These are phyloP conservation scores for Ridgeia piscesae DNA, from an alignment of 1,140 invertebrate species.

Conservation along the genomic window DNA sequence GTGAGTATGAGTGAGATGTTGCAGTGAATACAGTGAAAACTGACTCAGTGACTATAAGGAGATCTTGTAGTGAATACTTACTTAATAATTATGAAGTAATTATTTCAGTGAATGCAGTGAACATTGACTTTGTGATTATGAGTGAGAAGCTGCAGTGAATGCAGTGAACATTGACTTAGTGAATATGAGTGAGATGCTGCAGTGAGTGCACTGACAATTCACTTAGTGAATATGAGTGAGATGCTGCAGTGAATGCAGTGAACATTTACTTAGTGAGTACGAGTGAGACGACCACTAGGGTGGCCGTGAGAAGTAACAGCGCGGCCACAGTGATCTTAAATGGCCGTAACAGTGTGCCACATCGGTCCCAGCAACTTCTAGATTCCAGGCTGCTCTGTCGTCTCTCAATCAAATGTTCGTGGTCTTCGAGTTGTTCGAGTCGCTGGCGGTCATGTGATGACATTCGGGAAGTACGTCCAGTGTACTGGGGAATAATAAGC, in stretches of 20 bases:
- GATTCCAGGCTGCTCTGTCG: constrained; percentile 46
- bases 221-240: too few relatives aligned
- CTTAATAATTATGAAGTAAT: too few relatives aligned
- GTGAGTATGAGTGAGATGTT: too few relatives aligned
- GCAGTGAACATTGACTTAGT: too few relatives aligned
- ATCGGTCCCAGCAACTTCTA: constrained; percentile 46
- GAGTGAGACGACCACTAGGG: constrained; percentile 58
- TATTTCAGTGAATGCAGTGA: too few relatives aligned
- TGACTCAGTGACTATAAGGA: too few relatives aligned
- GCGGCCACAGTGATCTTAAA: constrained; percentile 57
- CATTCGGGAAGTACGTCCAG: constrained; percentile 17
- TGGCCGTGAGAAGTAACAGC: constrained; percentile 46
- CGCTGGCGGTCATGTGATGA: constrained; percentile 38
- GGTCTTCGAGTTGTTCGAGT: constrained; percentile 41
- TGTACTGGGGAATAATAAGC: neutral
- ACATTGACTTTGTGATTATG: too few relatives aligned
- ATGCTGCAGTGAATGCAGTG: constrained; percentile 2
- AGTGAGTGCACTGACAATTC: too few relatives aligned
- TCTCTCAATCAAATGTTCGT: constrained; percentile 44
- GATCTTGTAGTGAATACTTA: too few relatives aligned
- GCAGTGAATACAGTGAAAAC: too few relatives aligned
- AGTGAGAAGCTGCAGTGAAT: too few relatives aligned
- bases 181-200: too few relatives aligned
- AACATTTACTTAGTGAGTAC: constrained; percentile 57
- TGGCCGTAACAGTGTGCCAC: constrained; percentile 50